Evolutionary conservation across 2,113 vertebrate genomes (phyloP).

Genomic region (Galbula dea): DNA sequence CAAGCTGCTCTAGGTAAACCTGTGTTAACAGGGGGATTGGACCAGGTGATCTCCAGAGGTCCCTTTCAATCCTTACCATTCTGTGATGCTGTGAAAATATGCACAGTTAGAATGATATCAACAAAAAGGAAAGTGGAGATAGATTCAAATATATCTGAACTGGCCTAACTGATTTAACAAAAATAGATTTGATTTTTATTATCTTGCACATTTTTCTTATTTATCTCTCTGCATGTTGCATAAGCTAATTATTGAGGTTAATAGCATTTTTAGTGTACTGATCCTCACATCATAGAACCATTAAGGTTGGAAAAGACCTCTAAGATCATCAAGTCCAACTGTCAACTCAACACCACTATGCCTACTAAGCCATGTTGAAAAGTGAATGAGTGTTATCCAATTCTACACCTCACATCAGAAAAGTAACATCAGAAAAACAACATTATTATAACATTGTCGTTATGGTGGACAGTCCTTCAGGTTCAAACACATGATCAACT

Average conservation of each 20-base stretch:
- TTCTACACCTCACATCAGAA: neutral
- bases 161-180: neutral
- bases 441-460: neutral
- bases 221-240: no score
- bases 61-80: no score
- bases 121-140: neutral
- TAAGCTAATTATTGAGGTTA: neutral
- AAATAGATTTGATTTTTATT: neutral
- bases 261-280: neutral
- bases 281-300: neutral
- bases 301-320: no score
- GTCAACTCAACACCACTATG: no score
- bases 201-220: neutral
- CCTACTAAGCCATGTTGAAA: no score
- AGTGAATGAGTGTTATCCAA: no score
- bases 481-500: neutral
- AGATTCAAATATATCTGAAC: neutral
- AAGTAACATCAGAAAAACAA: neutral
- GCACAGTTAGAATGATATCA: neutral
- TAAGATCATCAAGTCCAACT: no score
- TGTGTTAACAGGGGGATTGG: no score
- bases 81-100: neutral
- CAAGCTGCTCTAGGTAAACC: no score
- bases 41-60: no score
- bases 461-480: neutral